Conservation (phyloP, 1,140 invertebrate species). For the Trachymyrmex cornetzi region DNA sequence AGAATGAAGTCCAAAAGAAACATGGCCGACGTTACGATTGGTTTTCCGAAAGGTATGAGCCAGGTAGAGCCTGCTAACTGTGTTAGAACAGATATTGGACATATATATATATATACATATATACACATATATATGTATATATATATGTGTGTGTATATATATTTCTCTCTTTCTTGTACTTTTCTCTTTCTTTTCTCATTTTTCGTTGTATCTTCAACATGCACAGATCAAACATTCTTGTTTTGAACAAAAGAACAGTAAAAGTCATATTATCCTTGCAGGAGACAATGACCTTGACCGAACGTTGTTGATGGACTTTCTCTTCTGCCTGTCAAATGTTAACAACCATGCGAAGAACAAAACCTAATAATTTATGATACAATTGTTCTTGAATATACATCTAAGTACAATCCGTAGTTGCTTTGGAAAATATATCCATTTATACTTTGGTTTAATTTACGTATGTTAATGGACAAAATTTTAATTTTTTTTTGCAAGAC, state of each 20-base stretch:
- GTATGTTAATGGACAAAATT: not conserved
- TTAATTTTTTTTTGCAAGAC: not conserved
- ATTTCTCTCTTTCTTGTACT: too few species aligned
- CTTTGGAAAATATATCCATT: not conserved
- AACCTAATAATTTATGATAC: conserved; percentile 7
- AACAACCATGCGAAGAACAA: conserved; percentile 10
- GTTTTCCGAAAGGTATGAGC: too few species aligned
- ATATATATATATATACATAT: too few species aligned
- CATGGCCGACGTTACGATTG: too few species aligned
- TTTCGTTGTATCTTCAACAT: not conserved
- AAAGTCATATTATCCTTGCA: conserved; percentile 19
- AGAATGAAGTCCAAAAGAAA: too few species aligned
- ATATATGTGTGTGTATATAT: too few species aligned
- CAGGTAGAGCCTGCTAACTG: too few species aligned
- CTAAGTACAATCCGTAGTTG: not conserved
- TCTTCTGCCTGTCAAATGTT: not conserved
- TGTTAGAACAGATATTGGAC: too few species aligned
- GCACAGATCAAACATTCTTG: not conserved
- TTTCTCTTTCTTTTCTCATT: not conserved
- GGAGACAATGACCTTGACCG: conserved; percentile 43
- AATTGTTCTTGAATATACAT: not conserved
- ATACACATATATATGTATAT: too few species aligned
- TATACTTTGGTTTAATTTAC: not conserved
- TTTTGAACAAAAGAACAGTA: conserved; percentile 6
- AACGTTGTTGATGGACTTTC: conserved; percentile 52